Conservation (phyloP, 1,140 invertebrate species). For the Himalopsyche phryganea region DNA sequence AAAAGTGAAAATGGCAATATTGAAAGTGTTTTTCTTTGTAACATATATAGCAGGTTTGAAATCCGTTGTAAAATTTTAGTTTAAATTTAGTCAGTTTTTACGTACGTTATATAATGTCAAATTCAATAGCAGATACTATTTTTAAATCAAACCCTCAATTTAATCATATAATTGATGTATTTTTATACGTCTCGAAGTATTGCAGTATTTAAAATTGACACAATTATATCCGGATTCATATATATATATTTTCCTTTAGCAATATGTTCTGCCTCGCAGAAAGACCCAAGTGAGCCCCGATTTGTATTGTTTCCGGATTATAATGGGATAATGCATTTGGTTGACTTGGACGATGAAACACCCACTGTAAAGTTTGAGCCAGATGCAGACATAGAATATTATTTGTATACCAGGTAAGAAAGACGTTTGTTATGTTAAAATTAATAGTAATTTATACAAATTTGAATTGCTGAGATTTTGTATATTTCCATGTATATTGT, state of each 20-base stretch:
- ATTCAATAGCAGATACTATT: too few relatives aligned
- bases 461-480: too few relatives aligned
- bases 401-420: slow-evolving; percentile 12
- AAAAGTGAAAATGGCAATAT: not conserved
- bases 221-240: too few relatives aligned
- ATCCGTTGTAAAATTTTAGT: too few relatives aligned
- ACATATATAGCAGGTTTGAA: not conserved
- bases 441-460: not conserved
- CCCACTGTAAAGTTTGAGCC: slow-evolving; percentile 4
- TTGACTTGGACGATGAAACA: slow-evolving; percentile 37
- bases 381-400: slow-evolving; percentile 15
- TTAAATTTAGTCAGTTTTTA: too few relatives aligned
- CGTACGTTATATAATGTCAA: too few relatives aligned
- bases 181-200: too few relatives aligned
- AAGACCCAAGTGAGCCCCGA: slow-evolving; percentile 14
- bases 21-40: not conserved
- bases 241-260: too few relatives aligned
- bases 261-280: not conserved
- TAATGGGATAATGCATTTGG: slow-evolving; percentile 36
- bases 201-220: too few relatives aligned
- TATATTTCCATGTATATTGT: too few relatives aligned
- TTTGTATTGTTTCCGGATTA: slow-evolving; percentile 38
- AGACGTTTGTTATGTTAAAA: not conserved
- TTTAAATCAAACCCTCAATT: too few relatives aligned
- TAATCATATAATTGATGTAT: too few relatives aligned